Percentiles rank a stretch among this genome's conserved stretches.
Evolutionary conservation across 2,113 vertebrate species (phyloP).

Genomic region (Hemichromis elongatus): DNA sequence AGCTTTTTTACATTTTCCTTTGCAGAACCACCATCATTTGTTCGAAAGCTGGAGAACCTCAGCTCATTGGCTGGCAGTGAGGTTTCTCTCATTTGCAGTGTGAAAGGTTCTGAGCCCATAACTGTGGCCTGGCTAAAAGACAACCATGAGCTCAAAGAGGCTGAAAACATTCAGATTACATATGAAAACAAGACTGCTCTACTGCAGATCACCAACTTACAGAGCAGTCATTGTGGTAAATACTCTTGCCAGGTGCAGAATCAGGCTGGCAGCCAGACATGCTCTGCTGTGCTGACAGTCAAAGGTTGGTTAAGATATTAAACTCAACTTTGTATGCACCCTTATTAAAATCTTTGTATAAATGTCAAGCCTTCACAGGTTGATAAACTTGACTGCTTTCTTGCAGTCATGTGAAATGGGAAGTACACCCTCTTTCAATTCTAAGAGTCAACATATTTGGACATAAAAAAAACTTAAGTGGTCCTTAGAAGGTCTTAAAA

Average conservation of each 20-base stretch:
- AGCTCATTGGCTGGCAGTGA: conserved; percentile 83
- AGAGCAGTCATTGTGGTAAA: conserved; percentile 87
- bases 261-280: conserved; percentile 91
- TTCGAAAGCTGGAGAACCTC: conserved; percentile 86
- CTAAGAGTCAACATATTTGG: background rate
- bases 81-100: conserved; percentile 80
- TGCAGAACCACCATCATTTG: conserved; percentile 89
- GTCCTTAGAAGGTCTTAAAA: background rate
- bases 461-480: background rate
- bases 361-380: background rate
- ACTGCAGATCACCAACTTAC: conserved; percentile 82
- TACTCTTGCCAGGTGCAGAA: conserved; percentile 96
- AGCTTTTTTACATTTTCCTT: conserved; percentile 25
- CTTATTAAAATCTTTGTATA: background rate
- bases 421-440: background rate
- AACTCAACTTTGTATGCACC: background rate
- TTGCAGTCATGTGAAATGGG: background rate
- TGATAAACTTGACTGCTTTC: background rate
- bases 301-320: conserved; percentile 85
- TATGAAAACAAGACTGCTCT: conserved; percentile 85
- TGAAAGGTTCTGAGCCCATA: conserved; percentile 92
- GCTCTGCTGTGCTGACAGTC: conserved; percentile 85
- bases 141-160: conserved; percentile 89
- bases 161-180: conserved; percentile 83
- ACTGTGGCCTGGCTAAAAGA: conserved; percentile 91